Conservation (phyloP, 2,888 invertebrate genomes). For the Agriopis aurantiaria region DNA sequence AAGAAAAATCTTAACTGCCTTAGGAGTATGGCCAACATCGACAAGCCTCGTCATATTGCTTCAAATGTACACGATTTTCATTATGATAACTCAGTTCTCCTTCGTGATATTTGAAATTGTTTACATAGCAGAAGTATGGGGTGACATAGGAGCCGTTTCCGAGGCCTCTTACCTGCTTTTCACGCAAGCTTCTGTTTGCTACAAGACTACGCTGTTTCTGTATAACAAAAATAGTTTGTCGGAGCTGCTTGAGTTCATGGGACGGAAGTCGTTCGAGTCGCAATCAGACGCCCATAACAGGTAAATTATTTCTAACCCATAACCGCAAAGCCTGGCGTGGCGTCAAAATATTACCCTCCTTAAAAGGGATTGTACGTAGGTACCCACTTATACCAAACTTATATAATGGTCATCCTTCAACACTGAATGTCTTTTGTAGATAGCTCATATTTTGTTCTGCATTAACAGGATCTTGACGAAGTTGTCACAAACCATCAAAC, state of each 20-base stretch:
- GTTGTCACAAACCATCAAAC: slow-evolving; percentile 62
- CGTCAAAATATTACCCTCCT: background rate
- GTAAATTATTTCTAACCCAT: background rate
- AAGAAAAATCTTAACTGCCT: slow-evolving; percentile 58
- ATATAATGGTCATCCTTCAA: no score
- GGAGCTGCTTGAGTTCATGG: slow-evolving; percentile 62
- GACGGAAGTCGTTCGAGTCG: slow-evolving; percentile 59
- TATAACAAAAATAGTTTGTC: slow-evolving; percentile 60
- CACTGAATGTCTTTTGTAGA: no score
- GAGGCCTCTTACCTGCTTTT: slow-evolving; percentile 74
- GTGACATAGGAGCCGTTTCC: slow-evolving; percentile 71
- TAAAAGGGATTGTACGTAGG: background rate
- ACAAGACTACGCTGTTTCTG: slow-evolving; percentile 69
- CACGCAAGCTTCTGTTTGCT: slow-evolving; percentile 74
- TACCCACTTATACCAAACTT: no score
- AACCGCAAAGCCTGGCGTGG: no score
- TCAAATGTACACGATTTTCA: slow-evolving; percentile 56
- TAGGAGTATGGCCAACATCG: slow-evolving; percentile 69
- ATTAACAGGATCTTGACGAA: slow-evolving; percentile 58
- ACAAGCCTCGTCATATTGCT: slow-evolving; percentile 52
- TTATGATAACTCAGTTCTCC: slow-evolving; percentile 66
- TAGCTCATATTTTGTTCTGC: background rate
- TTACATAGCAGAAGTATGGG: slow-evolving; percentile 71
- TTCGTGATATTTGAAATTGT: slow-evolving; percentile 72
- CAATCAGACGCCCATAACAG: slow-evolving; percentile 59